phyloP scores from a whole-genome alignment of 2,113 vertebrate species.

The Caranx melampygus region DNA sequence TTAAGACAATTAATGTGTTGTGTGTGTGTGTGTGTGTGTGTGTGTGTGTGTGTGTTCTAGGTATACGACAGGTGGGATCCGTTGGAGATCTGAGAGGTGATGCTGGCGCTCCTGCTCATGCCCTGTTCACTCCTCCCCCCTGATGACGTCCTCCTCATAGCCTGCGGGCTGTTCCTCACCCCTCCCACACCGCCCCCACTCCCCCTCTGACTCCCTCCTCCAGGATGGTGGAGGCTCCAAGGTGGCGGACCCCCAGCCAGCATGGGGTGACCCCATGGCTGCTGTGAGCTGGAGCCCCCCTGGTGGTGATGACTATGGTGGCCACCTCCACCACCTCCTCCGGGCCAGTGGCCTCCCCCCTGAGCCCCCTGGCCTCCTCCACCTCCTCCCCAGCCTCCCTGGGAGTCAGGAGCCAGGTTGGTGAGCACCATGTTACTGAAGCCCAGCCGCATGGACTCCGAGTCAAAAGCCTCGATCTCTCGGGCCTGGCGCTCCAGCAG shows the following conservation, averaged over 20 bases:
- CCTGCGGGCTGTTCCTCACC: slow-evolving; percentile 98
- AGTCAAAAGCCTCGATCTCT: slow-evolving; percentile 95
- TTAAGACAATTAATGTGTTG: slow-evolving; percentile 78
- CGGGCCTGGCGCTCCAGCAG: slow-evolving; percentile 89
- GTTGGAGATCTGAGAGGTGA: slow-evolving; percentile 99
- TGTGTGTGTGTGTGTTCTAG: slow-evolving; percentile 78
- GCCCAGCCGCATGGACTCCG: slow-evolving; percentile 97
- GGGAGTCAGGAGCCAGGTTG: slow-evolving; percentile 80
- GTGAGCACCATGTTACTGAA: slow-evolving; percentile 96
- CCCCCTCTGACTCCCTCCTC: slow-evolving; percentile 89
- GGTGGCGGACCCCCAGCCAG: slow-evolving; percentile 92
- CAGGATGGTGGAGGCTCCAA: slow-evolving; percentile 92
- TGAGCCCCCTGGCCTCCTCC: slow-evolving; percentile 88
- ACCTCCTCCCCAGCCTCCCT: slow-evolving; percentile 91
- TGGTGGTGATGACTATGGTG: slow-evolving; percentile 85
- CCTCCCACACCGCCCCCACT: slow-evolving; percentile 87
- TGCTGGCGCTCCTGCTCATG: slow-evolving; percentile 99
- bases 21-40: slow-evolving; percentile 16
- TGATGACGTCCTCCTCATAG: slow-evolving; percentile 94
- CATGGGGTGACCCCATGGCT: slow-evolving; percentile 96
- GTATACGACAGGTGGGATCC: slow-evolving; percentile 98
- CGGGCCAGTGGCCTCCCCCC: slow-evolving; percentile 88
- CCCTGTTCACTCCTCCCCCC: slow-evolving; percentile 96
- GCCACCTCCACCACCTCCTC: slow-evolving; percentile 77
- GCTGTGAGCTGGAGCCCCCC: slow-evolving; percentile 89